A percentile compares a stretch with the other conserved stretches of the same genome.
These are phyloP conservation scores for Phenganax stokvisi DNA, from an alignment of 92 coral and sea anemone species.

Conservation along the genomic window DNA sequence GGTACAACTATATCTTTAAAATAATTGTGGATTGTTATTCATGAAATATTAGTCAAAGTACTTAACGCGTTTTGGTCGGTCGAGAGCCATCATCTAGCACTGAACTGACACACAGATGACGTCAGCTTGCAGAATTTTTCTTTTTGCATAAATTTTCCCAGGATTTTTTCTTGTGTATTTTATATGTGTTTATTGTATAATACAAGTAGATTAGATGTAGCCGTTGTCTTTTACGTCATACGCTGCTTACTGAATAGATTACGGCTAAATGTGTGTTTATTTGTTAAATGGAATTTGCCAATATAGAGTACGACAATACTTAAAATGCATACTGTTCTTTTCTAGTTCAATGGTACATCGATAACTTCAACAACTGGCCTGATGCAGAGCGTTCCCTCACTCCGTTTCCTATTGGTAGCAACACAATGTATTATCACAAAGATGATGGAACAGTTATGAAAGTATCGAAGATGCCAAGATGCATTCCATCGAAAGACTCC, in stretches of 20 bases:
- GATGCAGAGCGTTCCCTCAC: constrained; percentile 52
- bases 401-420: constrained; percentile 56
- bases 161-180: no score
- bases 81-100: no score
- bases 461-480: constrained; percentile 26
- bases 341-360: constrained; percentile 54
- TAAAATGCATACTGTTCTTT: constrained; percentile 1
- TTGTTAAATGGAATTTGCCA: not conserved
- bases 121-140: no score
- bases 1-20: no score
- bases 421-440: constrained; percentile 45
- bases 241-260: not conserved
- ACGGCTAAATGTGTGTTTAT: not conserved
- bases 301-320: not conserved
- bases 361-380: constrained; percentile 57
- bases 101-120: no score
- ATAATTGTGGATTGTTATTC: no score
- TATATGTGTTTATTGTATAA: no score
- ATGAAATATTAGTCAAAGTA: no score
- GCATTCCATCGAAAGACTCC: constrained; percentile 25
- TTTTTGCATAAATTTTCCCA: no score
- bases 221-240: no score
- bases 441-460: constrained; percentile 39
- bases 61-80: no score
- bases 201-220: no score